These are phyloP conservation scores for Cydia amplana DNA, from an alignment of 1,140 invertebrate species.

Conservation along the genomic window DNA sequence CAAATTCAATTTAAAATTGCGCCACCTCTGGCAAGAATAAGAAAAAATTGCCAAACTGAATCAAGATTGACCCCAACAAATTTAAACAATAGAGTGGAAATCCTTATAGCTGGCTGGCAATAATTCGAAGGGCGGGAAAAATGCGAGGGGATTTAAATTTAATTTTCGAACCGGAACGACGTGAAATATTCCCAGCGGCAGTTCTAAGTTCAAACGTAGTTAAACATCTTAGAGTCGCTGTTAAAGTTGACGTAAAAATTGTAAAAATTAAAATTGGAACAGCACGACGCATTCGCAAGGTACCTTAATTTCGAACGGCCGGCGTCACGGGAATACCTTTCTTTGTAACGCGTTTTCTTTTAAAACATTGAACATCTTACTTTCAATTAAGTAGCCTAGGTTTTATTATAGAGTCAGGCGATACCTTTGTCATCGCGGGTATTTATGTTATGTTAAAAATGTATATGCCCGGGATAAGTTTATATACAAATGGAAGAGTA, in stretches of 20 bases:
- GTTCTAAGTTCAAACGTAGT: constrained; percentile 62
- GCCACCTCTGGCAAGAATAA: not conserved
- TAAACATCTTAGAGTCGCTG: constrained; percentile 52
- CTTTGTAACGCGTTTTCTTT: constrained; percentile 8
- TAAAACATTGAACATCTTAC: not conserved
- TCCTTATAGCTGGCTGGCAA: constrained; percentile 64
- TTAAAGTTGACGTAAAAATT: constrained; percentile 50
- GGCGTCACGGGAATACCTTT: constrained; percentile 24
- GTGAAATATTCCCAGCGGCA: constrained; percentile 71
- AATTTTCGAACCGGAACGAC: constrained; percentile 74
- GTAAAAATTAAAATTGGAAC: constrained; percentile 51
- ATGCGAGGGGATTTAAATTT: constrained; percentile 78
- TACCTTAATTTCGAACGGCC: constrained; percentile 25
- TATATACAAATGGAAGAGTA: too few relatives aligned
- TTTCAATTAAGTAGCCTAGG: not conserved
- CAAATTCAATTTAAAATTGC: not conserved
- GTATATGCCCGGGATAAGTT: too few relatives aligned
- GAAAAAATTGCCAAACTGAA: constrained; percentile 19
- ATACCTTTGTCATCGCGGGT: not conserved
- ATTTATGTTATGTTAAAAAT: too few relatives aligned
- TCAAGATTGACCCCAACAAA: constrained; percentile 42
- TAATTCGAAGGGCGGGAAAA: constrained; percentile 75
- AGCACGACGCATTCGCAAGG: constrained; percentile 3
- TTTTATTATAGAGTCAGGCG: not conserved
- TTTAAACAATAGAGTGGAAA: constrained; percentile 54